These are phyloP conservation scores for Eolophus roseicapilla DNA, from an alignment of 2,113 vertebrate species.

Conservation along the genomic window DNA sequence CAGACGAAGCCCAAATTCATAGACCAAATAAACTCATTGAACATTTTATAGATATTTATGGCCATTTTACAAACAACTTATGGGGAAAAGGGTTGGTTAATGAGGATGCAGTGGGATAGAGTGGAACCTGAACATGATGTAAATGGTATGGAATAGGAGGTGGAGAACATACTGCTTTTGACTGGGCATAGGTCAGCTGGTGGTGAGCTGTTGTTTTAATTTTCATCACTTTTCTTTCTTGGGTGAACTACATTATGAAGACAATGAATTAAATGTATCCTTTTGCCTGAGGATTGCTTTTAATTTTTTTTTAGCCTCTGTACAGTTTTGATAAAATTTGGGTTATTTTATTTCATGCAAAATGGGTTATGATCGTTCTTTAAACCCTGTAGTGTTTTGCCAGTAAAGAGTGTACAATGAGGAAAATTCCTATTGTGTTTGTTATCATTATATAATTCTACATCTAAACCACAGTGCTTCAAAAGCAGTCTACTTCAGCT, in stretches of 20 bases:
- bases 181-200: rapidly evolving
- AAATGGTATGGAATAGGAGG: not conserved
- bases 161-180: not conserved
- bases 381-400: not conserved
- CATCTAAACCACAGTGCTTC: not conserved
- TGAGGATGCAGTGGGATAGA: not conserved
- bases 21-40: not conserved
- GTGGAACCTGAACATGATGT: not conserved
- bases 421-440: not conserved
- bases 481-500: not conserved
- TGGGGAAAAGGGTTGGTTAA: not conserved
- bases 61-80: not conserved
- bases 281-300: not conserved
- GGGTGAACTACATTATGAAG: not conserved
- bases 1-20: not conserved
- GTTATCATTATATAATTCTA: not conserved
- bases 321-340: not conserved
- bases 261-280: not conserved
- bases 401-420: not conserved
- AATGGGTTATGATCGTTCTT: not conserved
- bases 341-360: not conserved
- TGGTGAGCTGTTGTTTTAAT: not conserved
- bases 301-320: not conserved
- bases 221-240: not conserved
- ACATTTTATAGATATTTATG: not conserved